These are phyloP conservation scores for Lordiphosa clarofinis DNA, from an alignment of 1,140 invertebrate species.

Conservation along the genomic window DNA sequence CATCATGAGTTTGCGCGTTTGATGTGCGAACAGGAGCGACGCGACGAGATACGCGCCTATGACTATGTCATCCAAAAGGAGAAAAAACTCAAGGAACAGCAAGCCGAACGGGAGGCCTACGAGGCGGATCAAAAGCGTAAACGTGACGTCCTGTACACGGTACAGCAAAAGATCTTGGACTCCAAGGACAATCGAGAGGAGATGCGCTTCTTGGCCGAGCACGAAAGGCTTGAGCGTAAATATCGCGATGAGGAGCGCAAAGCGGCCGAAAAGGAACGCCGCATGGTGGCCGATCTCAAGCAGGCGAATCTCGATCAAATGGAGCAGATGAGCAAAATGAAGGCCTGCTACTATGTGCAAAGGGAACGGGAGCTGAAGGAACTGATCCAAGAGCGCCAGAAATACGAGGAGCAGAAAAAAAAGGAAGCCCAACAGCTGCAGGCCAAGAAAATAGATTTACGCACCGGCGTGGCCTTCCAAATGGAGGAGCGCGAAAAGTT, in stretches of 20 bases:
- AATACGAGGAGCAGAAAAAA: conserved; percentile 34
- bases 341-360: conserved; percentile 52
- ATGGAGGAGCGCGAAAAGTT: conserved; percentile 52
- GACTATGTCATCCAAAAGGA: conserved; percentile 50
- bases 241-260: conserved; percentile 48
- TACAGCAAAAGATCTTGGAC: conserved; percentile 58
- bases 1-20: conserved; percentile 41
- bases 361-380: conserved; percentile 39
- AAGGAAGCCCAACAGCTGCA: conserved; percentile 25
- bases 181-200: conserved; percentile 60
- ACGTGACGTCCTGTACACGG: conserved; percentile 39
- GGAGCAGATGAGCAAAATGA: conserved; percentile 39
- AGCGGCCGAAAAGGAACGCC: conserved; percentile 35
- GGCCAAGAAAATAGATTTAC: conserved; percentile 34
- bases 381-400: conserved; percentile 25
- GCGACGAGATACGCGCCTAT: conserved; percentile 48
- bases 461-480: conserved; percentile 39
- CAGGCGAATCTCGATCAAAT: conserved; percentile 43
- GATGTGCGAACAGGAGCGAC: conserved; percentile 56
- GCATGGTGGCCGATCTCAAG: conserved; percentile 38
- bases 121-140: conserved; percentile 34
- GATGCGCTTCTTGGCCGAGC: conserved; percentile 58
- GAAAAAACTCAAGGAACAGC: conserved; percentile 21
- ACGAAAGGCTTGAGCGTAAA: conserved; percentile 53
- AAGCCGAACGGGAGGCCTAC: conserved; percentile 35